Evolutionary conservation across 2,888 invertebrate genomes (phyloP), one percentile per base, ranked within the genome.

Genomic region (Anodontia alba): DNA sequence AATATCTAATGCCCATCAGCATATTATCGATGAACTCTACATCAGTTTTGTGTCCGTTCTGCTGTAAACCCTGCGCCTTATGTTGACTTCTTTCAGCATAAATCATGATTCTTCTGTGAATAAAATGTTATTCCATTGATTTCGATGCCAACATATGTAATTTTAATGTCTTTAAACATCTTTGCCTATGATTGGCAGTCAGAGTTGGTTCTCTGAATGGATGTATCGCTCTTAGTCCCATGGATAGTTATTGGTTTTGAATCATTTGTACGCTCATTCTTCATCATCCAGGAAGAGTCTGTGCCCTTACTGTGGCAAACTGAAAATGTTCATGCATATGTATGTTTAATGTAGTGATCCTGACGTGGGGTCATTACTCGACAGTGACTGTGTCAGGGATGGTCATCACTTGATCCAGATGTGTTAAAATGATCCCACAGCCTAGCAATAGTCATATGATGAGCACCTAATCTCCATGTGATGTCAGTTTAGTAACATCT

Each of bases 31-130:
- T 68, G n/a, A 43, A 43, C 3, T 78, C 57, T 36, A 76, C n/a
- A 20, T 75, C 51, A 2, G 57, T 81, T 20, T 67, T 49, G 20
- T 72, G 54, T 10, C 36, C 66, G 23, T 49, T 12, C 1, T n/a
- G n/a, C n/a, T n/a, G 57, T n/a, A 31, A 77, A 66, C 15, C 66
- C 79, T 10, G 26, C 71, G 73, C 80, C 80, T 57, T 73, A 26
- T 42, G n/a, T n/a, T n/a, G n/a, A n/a, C n/a, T n/a, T n/a, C n/a
- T n/a, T n/a, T n/a, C n/a, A n/a, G n/a, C n/a, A 73, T 20, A 36
- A 78, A 78, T 20, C 68, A 33, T 20, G 76, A 75, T 67, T 81
- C 78, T 15, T 78, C 78, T n/a, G 69, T 74, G 72, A 70, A 81
- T 70, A 43, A 72, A 0, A 78, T 70, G 5, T 20, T 38, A 26